Percentiles rank a stretch among this genome's conserved stretches.
Conservation (phyloP, 2,113 vertebrate species). For the Nothobranchius kuhntae region DNA sequence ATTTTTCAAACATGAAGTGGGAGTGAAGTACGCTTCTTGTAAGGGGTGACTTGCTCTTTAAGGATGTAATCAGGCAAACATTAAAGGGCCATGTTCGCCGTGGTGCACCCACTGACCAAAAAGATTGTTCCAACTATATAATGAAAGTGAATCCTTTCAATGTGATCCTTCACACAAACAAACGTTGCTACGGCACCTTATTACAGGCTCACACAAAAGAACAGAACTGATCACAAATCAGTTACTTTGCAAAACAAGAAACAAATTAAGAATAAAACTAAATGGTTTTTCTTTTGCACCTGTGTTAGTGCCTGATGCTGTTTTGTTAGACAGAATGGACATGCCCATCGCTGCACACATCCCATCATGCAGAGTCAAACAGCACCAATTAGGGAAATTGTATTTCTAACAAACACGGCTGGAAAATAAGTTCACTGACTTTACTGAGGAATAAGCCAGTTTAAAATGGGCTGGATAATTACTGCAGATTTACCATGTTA, state of each 20-base stretch:
- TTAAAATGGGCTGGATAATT: neutral
- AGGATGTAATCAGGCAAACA: neutral
- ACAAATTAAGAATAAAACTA: neutral
- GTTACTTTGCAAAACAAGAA: neutral
- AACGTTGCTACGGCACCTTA: neutral
- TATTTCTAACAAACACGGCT: slow-evolving; percentile 23
- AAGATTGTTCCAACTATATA: neutral
- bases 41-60: too few species aligned
- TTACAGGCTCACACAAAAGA: neutral
- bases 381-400: slow-evolving; percentile 6
- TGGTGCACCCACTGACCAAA: neutral
- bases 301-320: neutral
- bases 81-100: neutral
- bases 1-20: too few species aligned
- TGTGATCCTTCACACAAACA: neutral
- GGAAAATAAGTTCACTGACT: neutral
- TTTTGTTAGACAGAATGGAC: neutral
- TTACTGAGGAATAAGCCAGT: neutral
- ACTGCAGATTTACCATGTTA: neutral
- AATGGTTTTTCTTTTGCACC: neutral
- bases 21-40: too few species aligned
- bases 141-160: neutral
- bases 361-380: slow-evolving; percentile 15
- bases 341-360: neutral
- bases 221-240: neutral